phyloP scores from a whole-genome alignment of 2,797 vertebrate genomes.

The Falco columbarius region DNA sequence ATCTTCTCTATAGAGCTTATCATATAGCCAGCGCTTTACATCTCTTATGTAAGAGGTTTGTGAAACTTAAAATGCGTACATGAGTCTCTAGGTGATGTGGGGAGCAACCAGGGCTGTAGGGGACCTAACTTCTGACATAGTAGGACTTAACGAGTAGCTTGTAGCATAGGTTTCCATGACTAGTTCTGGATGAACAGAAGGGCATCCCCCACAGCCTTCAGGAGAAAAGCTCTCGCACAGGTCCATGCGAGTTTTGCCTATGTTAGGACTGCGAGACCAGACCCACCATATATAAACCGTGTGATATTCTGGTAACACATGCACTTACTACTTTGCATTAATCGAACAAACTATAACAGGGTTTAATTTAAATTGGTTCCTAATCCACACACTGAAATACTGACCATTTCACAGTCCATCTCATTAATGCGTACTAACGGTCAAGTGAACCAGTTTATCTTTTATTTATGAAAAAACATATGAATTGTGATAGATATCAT shows the following conservation, averaged over 20 bases:
- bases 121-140: neutral
- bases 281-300: neutral
- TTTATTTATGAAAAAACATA: constrained; percentile 71
- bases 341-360: neutral
- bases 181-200: neutral
- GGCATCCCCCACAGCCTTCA: neutral
- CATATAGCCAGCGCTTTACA: constrained; percentile 26
- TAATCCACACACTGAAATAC: neutral
- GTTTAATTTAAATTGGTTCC: neutral
- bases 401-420: neutral
- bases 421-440: neutral
- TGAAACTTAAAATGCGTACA: neutral
- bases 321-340: neutral
- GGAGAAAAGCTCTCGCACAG: neutral
- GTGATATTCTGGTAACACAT: neutral
- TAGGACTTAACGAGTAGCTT: neutral
- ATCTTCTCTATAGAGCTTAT: constrained; percentile 1
- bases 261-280: neutral
- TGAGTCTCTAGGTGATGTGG: neutral
- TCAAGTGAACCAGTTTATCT: constrained; percentile 31
- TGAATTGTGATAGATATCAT: constrained; percentile 44
- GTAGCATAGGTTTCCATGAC: neutral
- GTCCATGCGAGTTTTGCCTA: fast-evolving
- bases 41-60: neutral
- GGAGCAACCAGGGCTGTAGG: neutral